phyloP scores from a whole-genome alignment of 2,888 invertebrate genomes.

The Andrena bicolor region DNA sequence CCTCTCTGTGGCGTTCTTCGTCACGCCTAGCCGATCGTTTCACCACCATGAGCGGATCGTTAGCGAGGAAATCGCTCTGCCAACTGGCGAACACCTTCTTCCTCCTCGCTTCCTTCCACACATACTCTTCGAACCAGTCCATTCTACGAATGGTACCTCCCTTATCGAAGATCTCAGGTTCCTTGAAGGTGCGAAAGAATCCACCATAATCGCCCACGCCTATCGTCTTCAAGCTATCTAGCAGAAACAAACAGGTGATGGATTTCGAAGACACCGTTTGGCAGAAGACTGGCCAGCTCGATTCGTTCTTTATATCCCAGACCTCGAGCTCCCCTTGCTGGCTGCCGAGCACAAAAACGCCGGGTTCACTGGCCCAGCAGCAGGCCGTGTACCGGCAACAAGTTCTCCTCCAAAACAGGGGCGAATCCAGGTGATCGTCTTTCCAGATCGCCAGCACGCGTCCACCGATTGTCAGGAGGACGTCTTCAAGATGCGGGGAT shows the following conservation, averaged over 20 bases:
- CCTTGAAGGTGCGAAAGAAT: slow-evolving; percentile 86
- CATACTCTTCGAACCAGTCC: slow-evolving; percentile 79
- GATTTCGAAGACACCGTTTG: slow-evolving; percentile 88
- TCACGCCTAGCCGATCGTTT: slow-evolving; percentile 69
- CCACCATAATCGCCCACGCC: slow-evolving; percentile 87
- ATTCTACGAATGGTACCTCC: slow-evolving; percentile 67
- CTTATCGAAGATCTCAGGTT: slow-evolving; percentile 84
- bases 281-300: slow-evolving; percentile 89
- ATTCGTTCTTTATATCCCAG: slow-evolving; percentile 91
- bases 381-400: slow-evolving; percentile 87
- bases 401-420: slow-evolving; percentile 89
- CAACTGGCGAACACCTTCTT: slow-evolving; percentile 77
- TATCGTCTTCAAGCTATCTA: slow-evolving; percentile 82
- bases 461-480: slow-evolving; percentile 92
- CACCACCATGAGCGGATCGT: slow-evolving; percentile 66
- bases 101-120: slow-evolving; percentile 73
- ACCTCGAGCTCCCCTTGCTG: slow-evolving; percentile 91
- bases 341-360: slow-evolving; percentile 89
- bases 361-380: slow-evolving; percentile 91
- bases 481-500: slow-evolving; percentile 88
- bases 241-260: slow-evolving; percentile 69
- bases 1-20: slow-evolving; percentile 86
- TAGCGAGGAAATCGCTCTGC: slow-evolving; percentile 76
- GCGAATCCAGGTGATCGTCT: slow-evolving; percentile 87
- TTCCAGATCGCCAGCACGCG: slow-evolving; percentile 91